Percentiles rank a stretch among this genome's conserved stretches.
Evolutionary conservation across 2,888 invertebrate genomes (phyloP).

Genomic region (Chrysolina americana): DNA sequence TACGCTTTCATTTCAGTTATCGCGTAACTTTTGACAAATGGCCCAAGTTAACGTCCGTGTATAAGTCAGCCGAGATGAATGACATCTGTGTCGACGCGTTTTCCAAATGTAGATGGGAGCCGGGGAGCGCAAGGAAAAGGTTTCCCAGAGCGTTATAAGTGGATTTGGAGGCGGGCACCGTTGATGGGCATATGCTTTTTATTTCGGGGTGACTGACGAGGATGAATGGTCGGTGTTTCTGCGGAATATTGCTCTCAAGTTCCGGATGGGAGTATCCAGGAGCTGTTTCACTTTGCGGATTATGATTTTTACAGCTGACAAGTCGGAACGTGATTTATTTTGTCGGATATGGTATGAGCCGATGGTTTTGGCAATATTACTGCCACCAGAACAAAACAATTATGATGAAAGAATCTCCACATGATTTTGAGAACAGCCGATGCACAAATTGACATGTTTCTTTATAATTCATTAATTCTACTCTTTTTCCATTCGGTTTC

Average conservation of each 20-base stretch:
- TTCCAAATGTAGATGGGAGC: slow-evolving; percentile 31
- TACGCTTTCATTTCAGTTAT: slow-evolving; percentile 35
- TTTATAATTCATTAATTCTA: too few species aligned
- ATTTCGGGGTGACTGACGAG: slow-evolving; percentile 24
- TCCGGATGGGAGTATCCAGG: neutral
- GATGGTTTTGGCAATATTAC: neutral
- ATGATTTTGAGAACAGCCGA: too few species aligned
- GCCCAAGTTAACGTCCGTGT: slow-evolving; percentile 37
- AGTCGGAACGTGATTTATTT: neutral
- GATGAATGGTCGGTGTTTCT: slow-evolving; percentile 21
- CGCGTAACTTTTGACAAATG: slow-evolving; percentile 41
- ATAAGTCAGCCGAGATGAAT: slow-evolving; percentile 36
- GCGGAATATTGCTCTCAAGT: slow-evolving; percentile 9
- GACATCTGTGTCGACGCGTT: slow-evolving; percentile 34
- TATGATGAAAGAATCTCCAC: too few species aligned
- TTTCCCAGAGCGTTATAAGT: slow-evolving; percentile 21
- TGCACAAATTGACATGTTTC: too few species aligned
- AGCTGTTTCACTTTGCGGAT: neutral
- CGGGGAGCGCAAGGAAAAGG: slow-evolving; percentile 25
- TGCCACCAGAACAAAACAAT: neutral
- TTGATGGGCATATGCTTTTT: slow-evolving; percentile 27
- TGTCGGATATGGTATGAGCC: neutral
- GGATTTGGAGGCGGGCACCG: slow-evolving; percentile 20
- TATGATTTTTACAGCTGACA: slow-evolving; percentile 6
- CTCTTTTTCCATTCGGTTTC: too few species aligned